Percentiles rank a stretch among this genome's conserved stretches.
phyloP scores from a whole-genome alignment of 2,888 invertebrate genomes.

The Drosophila infuscata region DNA sequence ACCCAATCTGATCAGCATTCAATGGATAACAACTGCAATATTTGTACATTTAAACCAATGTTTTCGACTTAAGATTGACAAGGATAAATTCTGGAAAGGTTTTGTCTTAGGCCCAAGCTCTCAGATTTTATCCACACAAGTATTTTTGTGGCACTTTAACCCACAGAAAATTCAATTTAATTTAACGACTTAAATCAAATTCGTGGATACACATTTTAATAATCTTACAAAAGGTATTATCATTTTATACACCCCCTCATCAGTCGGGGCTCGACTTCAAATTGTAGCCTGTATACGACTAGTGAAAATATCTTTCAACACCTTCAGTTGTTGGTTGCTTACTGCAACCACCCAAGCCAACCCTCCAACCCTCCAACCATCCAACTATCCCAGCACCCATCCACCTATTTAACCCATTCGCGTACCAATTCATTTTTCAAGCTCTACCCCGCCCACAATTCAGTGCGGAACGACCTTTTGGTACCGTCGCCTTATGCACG shows the following conservation, averaged over 20 bases:
- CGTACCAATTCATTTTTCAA: conserved; percentile 74
- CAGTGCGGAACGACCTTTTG: conserved; percentile 22
- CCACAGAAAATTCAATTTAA: background rate
- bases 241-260: background rate
- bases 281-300: background rate
- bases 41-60: background rate
- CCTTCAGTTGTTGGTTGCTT: conserved; percentile 27
- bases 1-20: background rate
- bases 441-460: conserved; percentile 8
- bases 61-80: background rate
- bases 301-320: conserved; percentile 34
- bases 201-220: background rate
- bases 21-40: background rate
- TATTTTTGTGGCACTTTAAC: background rate
- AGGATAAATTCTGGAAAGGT: background rate
- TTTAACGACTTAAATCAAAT: background rate
- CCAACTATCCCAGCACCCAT: background rate
- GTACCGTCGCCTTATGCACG: conserved; percentile 47
- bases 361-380: background rate
- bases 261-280: background rate
- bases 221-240: background rate
- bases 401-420: conserved; percentile 46
- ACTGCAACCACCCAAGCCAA: background rate
- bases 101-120: background rate
- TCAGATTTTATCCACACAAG: background rate